phyloP scores from a whole-genome alignment of 2,113 vertebrate genomes.

The Cichladusa arquata region DNA sequence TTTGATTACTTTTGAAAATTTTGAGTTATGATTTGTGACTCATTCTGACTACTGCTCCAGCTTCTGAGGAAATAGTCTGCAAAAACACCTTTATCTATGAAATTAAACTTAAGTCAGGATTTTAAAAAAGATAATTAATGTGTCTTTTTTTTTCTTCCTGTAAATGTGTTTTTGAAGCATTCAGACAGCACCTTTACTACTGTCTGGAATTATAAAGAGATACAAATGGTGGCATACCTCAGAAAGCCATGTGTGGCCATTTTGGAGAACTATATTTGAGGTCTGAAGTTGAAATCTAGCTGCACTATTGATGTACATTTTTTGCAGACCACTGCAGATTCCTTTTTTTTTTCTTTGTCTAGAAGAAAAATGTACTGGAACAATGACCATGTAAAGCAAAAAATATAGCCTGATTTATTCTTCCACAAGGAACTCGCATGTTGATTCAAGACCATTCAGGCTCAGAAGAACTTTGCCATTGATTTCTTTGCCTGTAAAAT shows the following conservation, averaged over 20 bases:
- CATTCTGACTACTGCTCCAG: not conserved
- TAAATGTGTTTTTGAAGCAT: not conserved
- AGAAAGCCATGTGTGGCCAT: not conserved
- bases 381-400: not conserved
- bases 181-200: not conserved
- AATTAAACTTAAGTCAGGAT: not conserved
- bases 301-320: not conserved
- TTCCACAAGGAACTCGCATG: not conserved
- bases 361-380: constrained; percentile 26
- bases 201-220: not conserved
- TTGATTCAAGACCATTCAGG: not conserved
- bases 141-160: not conserved
- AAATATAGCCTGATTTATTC: constrained; percentile 31
- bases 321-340: constrained; percentile 20
- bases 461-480: not conserved
- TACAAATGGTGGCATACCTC: not conserved
- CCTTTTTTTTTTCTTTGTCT: not conserved
- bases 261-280: not conserved
- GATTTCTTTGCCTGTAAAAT: not conserved
- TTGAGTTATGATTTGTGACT: not conserved
- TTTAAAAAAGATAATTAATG: not conserved
- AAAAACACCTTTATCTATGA: not conserved
- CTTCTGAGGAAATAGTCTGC: not conserved
- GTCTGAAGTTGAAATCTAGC: constrained; percentile 18
- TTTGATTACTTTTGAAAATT: not conserved